These are phyloP conservation scores for Anguilla rostrata DNA, from an alignment of 2,113 vertebrate genomes.

Conservation along the genomic window DNA sequence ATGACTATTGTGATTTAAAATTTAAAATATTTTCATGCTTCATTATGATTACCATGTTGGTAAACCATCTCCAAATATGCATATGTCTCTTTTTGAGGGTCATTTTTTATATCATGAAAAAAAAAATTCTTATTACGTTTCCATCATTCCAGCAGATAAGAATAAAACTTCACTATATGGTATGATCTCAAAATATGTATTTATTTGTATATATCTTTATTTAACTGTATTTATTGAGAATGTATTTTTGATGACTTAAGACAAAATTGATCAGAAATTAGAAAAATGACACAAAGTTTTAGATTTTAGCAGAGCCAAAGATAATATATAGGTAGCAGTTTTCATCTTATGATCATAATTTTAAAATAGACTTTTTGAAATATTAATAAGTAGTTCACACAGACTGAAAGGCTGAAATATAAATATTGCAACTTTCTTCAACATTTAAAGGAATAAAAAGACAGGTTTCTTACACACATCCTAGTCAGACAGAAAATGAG, in stretches of 20 bases:
- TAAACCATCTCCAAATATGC: not conserved
- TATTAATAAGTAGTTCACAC: not conserved
- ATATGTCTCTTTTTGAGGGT: too few relatives aligned
- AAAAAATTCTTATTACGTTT: not conserved
- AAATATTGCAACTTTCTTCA: not conserved
- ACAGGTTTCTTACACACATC: not conserved
- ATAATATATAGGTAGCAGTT: not conserved
- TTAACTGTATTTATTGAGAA: not conserved
- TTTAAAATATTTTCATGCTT: too few relatives aligned
- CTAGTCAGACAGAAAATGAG: conserved; percentile 15
- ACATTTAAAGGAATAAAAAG: not conserved
- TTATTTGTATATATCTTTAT: not conserved
- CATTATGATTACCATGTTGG: not conserved
- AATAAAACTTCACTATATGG: not conserved
- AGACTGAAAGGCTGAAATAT: not conserved
- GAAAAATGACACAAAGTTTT: not conserved
- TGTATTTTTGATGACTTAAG: not conserved
- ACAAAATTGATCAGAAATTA: not conserved
- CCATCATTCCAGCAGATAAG: not conserved
- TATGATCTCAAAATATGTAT: not conserved
- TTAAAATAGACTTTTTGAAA: not conserved
- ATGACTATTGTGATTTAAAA: too few relatives aligned
- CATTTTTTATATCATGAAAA: too few relatives aligned
- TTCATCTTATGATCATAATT: not conserved
- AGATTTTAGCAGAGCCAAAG: not conserved